These are phyloP conservation scores for Schizopygopsis pylzovi DNA, from an alignment of 2,797 vertebrate genomes.

Conservation along the genomic window DNA sequence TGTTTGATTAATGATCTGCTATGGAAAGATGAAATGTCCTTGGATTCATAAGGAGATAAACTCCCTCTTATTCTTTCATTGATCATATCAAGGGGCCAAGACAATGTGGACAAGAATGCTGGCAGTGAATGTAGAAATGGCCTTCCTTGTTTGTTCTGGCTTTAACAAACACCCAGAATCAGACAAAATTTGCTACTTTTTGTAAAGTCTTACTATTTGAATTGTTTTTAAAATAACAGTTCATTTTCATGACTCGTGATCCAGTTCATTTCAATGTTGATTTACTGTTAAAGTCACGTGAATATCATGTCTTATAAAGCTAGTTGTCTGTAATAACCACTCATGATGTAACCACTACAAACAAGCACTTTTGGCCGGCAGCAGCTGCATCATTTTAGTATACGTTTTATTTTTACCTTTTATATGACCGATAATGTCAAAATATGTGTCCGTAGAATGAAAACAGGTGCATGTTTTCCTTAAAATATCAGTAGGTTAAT, in stretches of 20 bases:
- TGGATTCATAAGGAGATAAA: not conserved
- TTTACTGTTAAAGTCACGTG: not conserved
- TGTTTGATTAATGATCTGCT: conserved; percentile 19
- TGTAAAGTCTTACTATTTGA: not conserved
- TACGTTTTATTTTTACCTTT: not conserved
- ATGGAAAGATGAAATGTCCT: not conserved
- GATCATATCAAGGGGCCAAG: conserved; percentile 10
- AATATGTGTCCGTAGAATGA: not conserved
- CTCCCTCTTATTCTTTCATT: not conserved
- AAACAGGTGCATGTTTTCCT: not conserved
- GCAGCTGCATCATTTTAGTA: conserved; percentile 2
- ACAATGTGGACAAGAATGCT: not conserved
- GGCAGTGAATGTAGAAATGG: not conserved
- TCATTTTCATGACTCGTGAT: not conserved
- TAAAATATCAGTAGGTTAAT: not conserved
- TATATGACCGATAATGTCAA: not conserved
- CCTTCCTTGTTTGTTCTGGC: not conserved
- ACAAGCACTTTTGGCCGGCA: conserved; percentile 28
- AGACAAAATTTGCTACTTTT: not conserved
- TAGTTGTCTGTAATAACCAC: conserved; percentile 13
- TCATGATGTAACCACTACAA: conserved; percentile 32
- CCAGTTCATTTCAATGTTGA: not conserved
- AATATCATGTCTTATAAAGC: not conserved
- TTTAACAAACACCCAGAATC: not conserved
- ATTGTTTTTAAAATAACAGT: not conserved